Percentiles rank a stretch among this genome's conserved stretches.
Conservation (phyloP, 2,797 vertebrate genomes). For the Hipposideros larvatus region DNA sequence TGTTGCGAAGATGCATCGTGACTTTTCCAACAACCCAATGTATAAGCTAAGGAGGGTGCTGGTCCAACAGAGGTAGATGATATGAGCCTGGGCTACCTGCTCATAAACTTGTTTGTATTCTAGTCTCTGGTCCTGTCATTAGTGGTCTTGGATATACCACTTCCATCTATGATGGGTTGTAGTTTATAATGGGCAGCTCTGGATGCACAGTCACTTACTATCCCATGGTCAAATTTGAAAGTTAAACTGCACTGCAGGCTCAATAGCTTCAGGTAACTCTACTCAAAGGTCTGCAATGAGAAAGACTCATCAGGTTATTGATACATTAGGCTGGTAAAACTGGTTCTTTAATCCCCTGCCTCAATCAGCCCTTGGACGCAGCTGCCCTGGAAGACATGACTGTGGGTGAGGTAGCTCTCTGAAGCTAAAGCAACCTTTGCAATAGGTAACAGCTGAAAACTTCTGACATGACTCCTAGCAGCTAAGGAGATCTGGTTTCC, state of each 20-base stretch:
- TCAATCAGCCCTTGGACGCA: not conserved
- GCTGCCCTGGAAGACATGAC: not conserved
- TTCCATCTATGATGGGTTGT: not conserved
- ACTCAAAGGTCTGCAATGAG: not conserved
- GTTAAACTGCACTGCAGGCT: not conserved
- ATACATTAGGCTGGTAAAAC: not conserved
- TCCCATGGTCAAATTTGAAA: not conserved
- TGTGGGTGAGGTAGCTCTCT: not conserved
- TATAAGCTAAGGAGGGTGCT: not conserved
- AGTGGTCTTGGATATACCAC: not conserved
- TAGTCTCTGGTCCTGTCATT: not conserved
- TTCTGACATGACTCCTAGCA: not conserved
- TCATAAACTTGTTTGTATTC: not conserved
- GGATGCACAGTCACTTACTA: not conserved
- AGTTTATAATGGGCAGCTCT: not conserved
- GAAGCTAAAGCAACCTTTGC: not conserved
- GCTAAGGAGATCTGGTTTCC: not conserved
- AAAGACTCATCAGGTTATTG: not conserved
- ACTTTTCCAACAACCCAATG: too few species aligned
- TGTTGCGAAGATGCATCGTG: too few species aligned
- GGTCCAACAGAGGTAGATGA: not conserved
- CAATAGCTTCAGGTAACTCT: not conserved
- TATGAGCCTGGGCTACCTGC: not conserved
- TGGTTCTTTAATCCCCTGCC: not conserved
- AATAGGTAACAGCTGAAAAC: not conserved